phyloP scores from a whole-genome alignment of 2,113 vertebrate genomes.

The Piaya cayana region DNA sequence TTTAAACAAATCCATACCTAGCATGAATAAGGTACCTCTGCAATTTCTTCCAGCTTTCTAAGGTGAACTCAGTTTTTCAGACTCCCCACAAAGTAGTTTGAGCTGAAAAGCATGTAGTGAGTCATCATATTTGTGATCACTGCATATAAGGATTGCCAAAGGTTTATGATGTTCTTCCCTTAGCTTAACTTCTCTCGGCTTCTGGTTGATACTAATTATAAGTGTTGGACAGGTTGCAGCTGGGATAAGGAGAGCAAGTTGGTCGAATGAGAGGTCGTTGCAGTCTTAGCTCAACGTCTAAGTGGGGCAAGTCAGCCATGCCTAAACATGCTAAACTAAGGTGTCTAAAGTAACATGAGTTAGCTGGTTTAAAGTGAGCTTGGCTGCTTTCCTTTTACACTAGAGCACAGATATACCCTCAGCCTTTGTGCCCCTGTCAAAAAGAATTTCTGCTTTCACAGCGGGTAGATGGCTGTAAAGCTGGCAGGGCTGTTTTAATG shows the following conservation, averaged over 20 bases:
- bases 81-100: not conserved
- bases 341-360: not conserved
- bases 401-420: not conserved
- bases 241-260: not conserved
- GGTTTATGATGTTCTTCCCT: not conserved
- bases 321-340: not conserved
- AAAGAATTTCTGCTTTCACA: not conserved
- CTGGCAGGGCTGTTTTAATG: not conserved
- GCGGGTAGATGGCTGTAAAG: not conserved
- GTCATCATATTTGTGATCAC: not conserved
- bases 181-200: not conserved
- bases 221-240: not conserved
- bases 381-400: not conserved
- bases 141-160: not conserved
- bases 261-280: not conserved
- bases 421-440: not conserved
- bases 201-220: not conserved
- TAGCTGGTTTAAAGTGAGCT: not conserved
- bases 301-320: not conserved
- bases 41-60: not conserved
- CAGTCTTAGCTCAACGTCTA: not conserved
- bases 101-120: not conserved
- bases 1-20: not conserved
- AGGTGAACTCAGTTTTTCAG: not conserved
- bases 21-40: not conserved